phyloP scores from a whole-genome alignment of 2,888 invertebrate genomes.

The Zootermopsis nevadensis region DNA sequence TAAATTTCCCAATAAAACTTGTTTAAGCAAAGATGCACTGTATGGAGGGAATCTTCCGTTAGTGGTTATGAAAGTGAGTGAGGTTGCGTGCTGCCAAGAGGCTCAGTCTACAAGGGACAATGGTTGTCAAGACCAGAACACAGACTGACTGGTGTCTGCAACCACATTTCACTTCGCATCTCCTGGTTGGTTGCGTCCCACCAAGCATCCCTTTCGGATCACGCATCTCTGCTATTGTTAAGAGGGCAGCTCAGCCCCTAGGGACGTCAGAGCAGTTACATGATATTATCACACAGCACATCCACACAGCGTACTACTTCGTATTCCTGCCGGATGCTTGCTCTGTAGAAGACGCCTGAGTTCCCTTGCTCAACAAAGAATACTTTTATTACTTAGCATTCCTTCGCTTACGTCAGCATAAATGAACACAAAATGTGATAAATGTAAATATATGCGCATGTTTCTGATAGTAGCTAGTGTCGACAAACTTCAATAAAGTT shows the following conservation, averaged over 20 bases:
- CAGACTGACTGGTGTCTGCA: background rate
- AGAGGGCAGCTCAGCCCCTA: background rate
- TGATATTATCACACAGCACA: background rate
- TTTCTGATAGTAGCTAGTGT: background rate
- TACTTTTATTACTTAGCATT: background rate
- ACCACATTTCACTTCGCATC: slow-evolving; percentile 7
- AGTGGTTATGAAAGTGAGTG: background rate
- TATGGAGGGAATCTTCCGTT: no score
- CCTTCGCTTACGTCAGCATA: background rate
- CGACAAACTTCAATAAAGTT: no score
- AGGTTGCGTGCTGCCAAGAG: background rate
- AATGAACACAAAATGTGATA: background rate
- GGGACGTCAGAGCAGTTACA: background rate
- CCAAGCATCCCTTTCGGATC: background rate
- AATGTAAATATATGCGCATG: background rate
- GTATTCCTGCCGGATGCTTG: no score
- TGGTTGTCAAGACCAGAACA: background rate
- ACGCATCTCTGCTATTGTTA: slow-evolving; percentile 12
- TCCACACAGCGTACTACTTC: no score
- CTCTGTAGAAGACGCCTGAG: background rate
- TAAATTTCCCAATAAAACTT: no score
- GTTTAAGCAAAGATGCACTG: no score
- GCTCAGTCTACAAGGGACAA: slow-evolving; percentile 4
- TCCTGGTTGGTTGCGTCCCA: background rate
- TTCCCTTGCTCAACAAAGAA: background rate